These are phyloP conservation scores for Phaetusa simplex DNA, from an alignment of 2,113 vertebrate species.

Conservation along the genomic window DNA sequence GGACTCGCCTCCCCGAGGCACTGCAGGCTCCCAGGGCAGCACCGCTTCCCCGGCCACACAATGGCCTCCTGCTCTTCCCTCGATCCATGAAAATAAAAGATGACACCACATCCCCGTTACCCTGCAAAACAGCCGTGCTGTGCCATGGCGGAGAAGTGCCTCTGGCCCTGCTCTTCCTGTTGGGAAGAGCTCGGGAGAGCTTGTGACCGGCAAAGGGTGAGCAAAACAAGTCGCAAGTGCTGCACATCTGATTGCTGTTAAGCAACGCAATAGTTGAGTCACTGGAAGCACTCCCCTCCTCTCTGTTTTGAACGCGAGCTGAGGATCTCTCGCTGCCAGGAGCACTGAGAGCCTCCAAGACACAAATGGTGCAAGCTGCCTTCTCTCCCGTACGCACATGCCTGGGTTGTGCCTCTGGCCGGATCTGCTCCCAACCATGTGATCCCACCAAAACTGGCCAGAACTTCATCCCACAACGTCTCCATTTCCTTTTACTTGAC, in stretches of 20 bases:
- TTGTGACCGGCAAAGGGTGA: background rate
- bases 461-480: background rate
- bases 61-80: background rate
- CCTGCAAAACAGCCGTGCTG: background rate
- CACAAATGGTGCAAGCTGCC: background rate
- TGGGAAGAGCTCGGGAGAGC: background rate
- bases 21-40: background rate
- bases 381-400: background rate
- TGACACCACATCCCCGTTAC: background rate
- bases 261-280: background rate
- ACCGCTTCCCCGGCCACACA: background rate
- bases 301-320: background rate
- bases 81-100: background rate
- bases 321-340: background rate
- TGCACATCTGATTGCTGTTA: constrained; percentile 10
- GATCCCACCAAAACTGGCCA: background rate
- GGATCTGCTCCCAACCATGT: background rate
- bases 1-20: background rate
- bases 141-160: background rate
- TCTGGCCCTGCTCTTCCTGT: background rate
- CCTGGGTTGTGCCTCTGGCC: background rate
- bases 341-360: background rate
- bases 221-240: background rate
- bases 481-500: background rate
- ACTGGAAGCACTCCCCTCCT: background rate